phyloP scores from a whole-genome alignment of 2,797 vertebrate genomes.

The Poeciliopsis turneri region DNA sequence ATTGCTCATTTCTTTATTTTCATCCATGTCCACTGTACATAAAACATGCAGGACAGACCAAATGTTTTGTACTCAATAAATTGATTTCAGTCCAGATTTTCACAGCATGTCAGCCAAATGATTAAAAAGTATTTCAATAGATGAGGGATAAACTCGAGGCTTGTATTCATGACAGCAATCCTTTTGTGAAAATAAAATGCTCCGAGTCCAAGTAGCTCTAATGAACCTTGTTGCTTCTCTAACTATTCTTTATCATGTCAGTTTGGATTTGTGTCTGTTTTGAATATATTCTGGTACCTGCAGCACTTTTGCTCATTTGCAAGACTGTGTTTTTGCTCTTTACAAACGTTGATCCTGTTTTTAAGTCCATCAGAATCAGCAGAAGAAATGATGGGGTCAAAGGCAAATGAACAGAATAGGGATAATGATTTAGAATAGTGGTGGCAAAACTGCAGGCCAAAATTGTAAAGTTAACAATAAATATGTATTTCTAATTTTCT shows the following conservation, averaged over 20 bases:
- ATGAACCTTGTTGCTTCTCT: neutral
- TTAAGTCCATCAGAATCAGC: neutral
- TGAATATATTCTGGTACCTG: neutral
- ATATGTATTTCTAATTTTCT: neutral
- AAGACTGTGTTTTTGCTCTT: neutral
- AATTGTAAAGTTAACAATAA: neutral
- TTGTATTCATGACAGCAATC: neutral
- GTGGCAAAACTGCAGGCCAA: neutral
- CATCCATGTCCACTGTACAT: neutral
- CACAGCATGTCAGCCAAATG: neutral
- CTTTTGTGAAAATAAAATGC: neutral
- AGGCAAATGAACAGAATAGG: neutral
- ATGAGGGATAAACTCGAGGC: neutral
- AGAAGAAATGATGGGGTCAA: neutral
- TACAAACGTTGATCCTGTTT: neutral
- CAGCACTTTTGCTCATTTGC: neutral
- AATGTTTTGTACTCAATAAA: neutral
- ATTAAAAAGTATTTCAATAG: neutral
- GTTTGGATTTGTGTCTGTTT: neutral
- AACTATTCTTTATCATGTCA: slow-evolving; percentile 3
- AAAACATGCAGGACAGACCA: neutral
- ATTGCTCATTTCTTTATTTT: neutral
- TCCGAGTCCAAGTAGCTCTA: neutral
- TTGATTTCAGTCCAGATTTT: neutral
- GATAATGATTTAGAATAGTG: neutral